Percentiles rank a stretch among this genome's conserved stretches.
These are phyloP conservation scores for Ornithoptera priamus DNA, from an alignment of 2,888 invertebrate genomes.

Conservation along the genomic window DNA sequence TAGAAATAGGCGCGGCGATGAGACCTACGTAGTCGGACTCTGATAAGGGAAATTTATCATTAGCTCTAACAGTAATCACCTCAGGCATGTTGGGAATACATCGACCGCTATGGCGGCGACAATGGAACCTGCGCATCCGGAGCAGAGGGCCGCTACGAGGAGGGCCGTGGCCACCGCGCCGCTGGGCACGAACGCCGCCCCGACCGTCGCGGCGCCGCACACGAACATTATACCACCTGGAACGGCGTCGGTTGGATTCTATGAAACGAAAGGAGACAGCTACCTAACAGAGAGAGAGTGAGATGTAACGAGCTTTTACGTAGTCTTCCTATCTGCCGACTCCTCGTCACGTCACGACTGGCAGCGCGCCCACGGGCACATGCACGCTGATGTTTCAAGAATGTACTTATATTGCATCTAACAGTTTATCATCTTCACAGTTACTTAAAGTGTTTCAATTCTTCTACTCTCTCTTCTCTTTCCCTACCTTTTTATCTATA, in stretches of 20 bases:
- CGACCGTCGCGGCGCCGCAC: constrained; percentile 62
- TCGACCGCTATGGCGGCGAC: constrained; percentile 70
- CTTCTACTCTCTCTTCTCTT: too few relatives aligned
- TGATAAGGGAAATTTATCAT: neutral
- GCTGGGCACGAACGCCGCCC: constrained; percentile 60
- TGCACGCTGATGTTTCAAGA: too few relatives aligned
- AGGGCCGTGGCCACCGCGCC: constrained; percentile 61
- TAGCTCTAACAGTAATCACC: constrained; percentile 42
- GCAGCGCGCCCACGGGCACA: too few relatives aligned
- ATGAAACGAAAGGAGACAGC: too few relatives aligned
- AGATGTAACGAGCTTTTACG: too few relatives aligned
- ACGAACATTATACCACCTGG: constrained; percentile 64
- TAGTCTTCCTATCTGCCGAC: too few relatives aligned
- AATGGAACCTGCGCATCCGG: constrained; percentile 70
- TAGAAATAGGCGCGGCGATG: neutral
- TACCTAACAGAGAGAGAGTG: too few relatives aligned
- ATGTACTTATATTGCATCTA: too few relatives aligned
- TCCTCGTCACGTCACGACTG: too few relatives aligned
- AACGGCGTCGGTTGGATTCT: neutral
- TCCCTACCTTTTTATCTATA: too few relatives aligned
- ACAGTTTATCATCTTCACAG: too few relatives aligned
- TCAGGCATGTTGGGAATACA: constrained; percentile 66
- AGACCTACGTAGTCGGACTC: neutral
- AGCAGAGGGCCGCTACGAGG: constrained; percentile 62
- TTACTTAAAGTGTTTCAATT: too few relatives aligned